Percentiles rank a stretch among this genome's conserved stretches.
phyloP scores from a whole-genome alignment of 35 echinoderm and acorn worm species.

The Heliocidaris tuberculata region DNA sequence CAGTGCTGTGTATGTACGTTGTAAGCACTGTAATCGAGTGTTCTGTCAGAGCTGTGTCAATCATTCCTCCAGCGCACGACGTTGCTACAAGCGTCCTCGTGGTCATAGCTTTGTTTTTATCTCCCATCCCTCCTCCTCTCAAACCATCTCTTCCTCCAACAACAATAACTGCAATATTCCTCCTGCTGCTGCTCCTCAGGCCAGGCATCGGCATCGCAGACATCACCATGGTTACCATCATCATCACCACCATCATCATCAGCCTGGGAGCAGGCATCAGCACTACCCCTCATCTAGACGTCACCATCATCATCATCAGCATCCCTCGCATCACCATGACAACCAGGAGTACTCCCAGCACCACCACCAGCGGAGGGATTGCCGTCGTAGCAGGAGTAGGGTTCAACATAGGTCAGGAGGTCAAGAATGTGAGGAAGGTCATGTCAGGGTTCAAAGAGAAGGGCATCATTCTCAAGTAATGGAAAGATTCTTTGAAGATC shows the following conservation, averaged over 20 bases:
- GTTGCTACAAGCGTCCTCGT: slow-evolving; percentile 79
- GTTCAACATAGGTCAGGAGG: slow-evolving; percentile 19
- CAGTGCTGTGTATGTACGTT: slow-evolving; percentile 52
- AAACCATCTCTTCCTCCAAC: background rate
- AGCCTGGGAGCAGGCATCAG: background rate
- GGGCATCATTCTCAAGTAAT: background rate
- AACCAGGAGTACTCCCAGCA: slow-evolving; percentile 20
- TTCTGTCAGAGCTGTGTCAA: slow-evolving; percentile 71
- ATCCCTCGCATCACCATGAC: slow-evolving; percentile 16
- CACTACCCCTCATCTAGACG: background rate
- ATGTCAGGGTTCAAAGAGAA: background rate
- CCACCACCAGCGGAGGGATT: background rate
- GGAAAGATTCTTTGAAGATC: slow-evolving; percentile 41
- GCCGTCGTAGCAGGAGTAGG: slow-evolving; percentile 15
- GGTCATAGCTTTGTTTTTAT: slow-evolving; percentile 78
- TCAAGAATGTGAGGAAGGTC: background rate
- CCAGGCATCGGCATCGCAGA: background rate
- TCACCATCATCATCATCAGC: slow-evolving; percentile 19
- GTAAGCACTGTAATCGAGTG: slow-evolving; percentile 65
- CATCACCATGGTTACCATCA: background rate
- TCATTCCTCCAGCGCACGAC: slow-evolving; percentile 61
- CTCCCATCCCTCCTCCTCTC: background rate
- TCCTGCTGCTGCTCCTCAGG: background rate
- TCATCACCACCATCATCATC: slow-evolving; percentile 10
- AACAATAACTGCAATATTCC: slow-evolving; percentile 15